Conservation (phyloP, 2,888 invertebrate genomes). For the Liodrosophila aerea region DNA sequence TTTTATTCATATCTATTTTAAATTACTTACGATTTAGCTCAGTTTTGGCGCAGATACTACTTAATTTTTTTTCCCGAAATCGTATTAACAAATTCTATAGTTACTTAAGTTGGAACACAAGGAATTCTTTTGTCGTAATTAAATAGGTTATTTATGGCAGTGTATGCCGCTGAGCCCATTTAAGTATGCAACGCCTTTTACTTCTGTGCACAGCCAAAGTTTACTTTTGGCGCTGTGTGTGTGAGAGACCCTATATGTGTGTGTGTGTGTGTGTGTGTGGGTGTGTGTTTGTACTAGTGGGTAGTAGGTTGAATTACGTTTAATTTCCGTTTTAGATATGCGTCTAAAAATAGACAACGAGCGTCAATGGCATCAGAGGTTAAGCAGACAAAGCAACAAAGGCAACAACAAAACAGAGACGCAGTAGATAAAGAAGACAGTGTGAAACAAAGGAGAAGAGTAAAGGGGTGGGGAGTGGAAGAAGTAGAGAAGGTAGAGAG, state of each 20-base stretch:
- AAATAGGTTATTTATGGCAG: too few species aligned
- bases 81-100: too few species aligned
- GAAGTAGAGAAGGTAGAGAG: too few species aligned
- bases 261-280: conserved; percentile 12
- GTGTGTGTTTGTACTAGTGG: conserved; percentile 11
- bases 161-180: conserved; percentile 23
- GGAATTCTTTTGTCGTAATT: too few species aligned
- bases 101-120: too few species aligned
- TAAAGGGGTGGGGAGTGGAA: neutral
- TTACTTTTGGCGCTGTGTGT: neutral
- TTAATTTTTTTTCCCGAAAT: too few species aligned
- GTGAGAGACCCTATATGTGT: neutral
- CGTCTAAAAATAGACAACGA: conserved; percentile 39
- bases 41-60: too few species aligned
- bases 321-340: conserved; percentile 51
- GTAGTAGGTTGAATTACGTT: conserved; percentile 32
- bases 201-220: neutral
- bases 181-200: conserved; percentile 55
- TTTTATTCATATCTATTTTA: too few species aligned
- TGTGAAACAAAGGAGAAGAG: neutral
- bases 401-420: neutral
- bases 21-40: too few species aligned
- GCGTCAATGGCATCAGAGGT: conserved; percentile 12
- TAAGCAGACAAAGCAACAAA: conserved; percentile 5
- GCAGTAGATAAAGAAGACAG: neutral